Conservation (phyloP, 2,888 invertebrate genomes). For the Hirtodrosophila histrioides region DNA sequence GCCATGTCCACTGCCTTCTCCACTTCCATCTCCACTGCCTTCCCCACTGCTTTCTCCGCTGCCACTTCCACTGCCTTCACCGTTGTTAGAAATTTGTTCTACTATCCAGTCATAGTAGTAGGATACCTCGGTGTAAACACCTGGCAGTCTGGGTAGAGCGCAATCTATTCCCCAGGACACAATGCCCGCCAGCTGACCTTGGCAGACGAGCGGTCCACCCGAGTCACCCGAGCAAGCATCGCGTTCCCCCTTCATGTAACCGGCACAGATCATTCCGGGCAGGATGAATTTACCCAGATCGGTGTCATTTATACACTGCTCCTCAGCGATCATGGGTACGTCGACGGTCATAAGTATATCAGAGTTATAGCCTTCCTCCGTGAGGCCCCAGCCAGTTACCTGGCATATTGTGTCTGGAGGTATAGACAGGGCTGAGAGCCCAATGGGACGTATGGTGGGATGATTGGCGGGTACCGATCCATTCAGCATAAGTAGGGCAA, state of each 20-base stretch:
- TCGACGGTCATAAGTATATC: conserved; percentile 73
- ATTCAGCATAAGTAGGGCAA: conserved; percentile 75
- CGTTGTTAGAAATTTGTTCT: conserved; percentile 28
- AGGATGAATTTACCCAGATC: conserved; percentile 84
- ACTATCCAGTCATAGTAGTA: conserved; percentile 71
- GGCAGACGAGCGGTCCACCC: conserved; percentile 90
- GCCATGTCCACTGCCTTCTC: not conserved
- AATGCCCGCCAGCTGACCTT: conserved; percentile 89
- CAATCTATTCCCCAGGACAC: conserved; percentile 94
- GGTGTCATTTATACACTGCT: conserved; percentile 77
- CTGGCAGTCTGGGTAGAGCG: conserved; percentile 89
- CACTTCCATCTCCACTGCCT: conserved; percentile 4
- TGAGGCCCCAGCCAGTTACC: conserved; percentile 82
- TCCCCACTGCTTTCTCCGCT: conserved; percentile 1
- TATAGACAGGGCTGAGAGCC: conserved; percentile 49
- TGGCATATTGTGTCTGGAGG: conserved; percentile 70
- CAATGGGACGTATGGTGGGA: conserved; percentile 76
- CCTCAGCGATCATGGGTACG: conserved; percentile 66
- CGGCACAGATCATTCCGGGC: conserved; percentile 90
- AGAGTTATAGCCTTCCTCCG: conserved; percentile 61
- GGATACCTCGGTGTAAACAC: conserved; percentile 90
- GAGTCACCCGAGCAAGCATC: conserved; percentile 94
- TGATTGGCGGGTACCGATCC: conserved; percentile 75
- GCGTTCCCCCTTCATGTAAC: conserved; percentile 88
- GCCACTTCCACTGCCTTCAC: conserved; percentile 16